Conservation (phyloP, 2,888 invertebrate genomes). For the Lacanobia wlatinum region DNA sequence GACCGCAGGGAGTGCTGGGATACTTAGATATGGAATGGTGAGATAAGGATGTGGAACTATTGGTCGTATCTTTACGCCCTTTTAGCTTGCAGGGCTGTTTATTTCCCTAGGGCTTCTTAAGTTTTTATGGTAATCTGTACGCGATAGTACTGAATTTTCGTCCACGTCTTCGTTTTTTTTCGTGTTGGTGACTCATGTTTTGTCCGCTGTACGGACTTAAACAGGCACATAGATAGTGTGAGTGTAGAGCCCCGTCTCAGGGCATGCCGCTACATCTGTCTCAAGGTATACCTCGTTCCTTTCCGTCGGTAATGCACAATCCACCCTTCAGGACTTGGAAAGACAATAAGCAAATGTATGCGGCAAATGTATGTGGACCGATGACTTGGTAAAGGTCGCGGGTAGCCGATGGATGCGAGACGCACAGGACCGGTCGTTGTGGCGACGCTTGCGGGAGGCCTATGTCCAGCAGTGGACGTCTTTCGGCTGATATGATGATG, state of each 20-base stretch:
- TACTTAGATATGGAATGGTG: conserved; percentile 41
- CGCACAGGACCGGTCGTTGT: no score
- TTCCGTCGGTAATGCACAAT: background rate
- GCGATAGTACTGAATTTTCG: background rate
- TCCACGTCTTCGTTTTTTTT: background rate
- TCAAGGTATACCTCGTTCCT: background rate
- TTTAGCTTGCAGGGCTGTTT: conserved; percentile 25
- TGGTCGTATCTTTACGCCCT: conserved; percentile 40
- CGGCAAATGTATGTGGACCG: no score
- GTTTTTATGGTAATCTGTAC: background rate
- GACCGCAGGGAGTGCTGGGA: conserved; percentile 36
- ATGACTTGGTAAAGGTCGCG: no score
- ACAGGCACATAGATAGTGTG: background rate
- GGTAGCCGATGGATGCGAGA: no score
- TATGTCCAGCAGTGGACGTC: no score
- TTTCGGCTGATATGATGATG: no score
- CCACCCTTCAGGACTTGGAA: no score
- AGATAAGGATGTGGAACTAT: conserved; percentile 38
- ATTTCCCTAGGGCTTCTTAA: conserved; percentile 13
- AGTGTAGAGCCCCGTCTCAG: background rate
- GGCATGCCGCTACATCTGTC: no score
- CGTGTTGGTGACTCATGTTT: background rate
- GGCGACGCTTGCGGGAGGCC: no score
- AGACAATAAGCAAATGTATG: background rate
- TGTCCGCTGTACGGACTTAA: background rate